These are phyloP conservation scores for Saxicola maurus DNA, from an alignment of 2,797 vertebrate genomes.

Conservation along the genomic window DNA sequence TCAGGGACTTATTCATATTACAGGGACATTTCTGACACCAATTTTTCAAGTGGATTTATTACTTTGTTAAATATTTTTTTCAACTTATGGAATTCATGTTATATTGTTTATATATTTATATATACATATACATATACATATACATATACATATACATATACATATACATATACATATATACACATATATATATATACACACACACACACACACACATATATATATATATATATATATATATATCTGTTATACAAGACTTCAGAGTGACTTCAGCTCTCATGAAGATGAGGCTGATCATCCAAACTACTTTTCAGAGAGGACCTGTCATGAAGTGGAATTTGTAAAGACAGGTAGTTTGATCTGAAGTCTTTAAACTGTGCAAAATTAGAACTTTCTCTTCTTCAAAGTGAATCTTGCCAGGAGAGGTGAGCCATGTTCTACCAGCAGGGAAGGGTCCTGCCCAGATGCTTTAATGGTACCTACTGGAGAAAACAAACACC, in stretches of 20 bases:
- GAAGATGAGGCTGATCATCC: not conserved
- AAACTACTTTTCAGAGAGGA: not conserved
- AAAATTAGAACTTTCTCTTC: not conserved
- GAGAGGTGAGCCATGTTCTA: not conserved
- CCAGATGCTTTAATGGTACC: not conserved
- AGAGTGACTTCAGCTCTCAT: not conserved
- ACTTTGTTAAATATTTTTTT: not conserved
- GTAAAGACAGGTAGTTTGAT: not conserved
- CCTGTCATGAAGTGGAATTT: not conserved
- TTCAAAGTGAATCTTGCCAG: not conserved
- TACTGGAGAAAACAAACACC: not conserved
- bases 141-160: rapidly evolving
- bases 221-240: no score
- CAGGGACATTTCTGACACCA: not conserved
- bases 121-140: no score
- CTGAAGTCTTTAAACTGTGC: not conserved
- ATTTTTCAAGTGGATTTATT: not conserved
- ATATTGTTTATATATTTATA: not conserved
- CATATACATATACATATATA: no score
- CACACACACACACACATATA: no score
- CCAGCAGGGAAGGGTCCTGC: not conserved
- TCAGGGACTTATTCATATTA: not conserved
- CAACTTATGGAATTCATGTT: not conserved
- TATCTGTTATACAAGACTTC: not conserved
- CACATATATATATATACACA: no score